phyloP scores from a whole-genome alignment of 2,797 vertebrate species.

The Manis javanica region DNA sequence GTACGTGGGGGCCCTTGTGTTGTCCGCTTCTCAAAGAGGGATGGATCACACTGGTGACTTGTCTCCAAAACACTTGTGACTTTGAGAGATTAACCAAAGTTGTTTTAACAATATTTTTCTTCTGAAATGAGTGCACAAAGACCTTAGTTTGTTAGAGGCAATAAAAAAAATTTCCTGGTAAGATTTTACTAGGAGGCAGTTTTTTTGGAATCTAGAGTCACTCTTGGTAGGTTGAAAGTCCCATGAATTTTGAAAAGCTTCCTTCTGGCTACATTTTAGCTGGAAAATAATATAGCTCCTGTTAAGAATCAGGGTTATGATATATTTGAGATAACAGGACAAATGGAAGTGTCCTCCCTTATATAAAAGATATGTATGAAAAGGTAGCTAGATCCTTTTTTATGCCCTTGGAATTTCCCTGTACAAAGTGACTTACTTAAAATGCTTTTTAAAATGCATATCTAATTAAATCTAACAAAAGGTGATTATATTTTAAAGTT shows the following conservation, averaged over 20 bases:
- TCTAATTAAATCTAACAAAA: conserved; percentile 35
- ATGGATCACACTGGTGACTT: background rate
- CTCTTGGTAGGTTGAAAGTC: background rate
- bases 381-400: background rate
- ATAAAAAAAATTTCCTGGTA: background rate
- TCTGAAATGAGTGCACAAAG: background rate
- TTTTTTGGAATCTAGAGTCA: background rate
- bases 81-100: background rate
- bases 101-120: background rate
- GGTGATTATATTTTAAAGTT: background rate
- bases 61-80: background rate
- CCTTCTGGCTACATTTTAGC: background rate
- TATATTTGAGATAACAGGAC: background rate
- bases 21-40: background rate
- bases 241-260: background rate
- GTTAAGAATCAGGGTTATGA: background rate
- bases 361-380: background rate
- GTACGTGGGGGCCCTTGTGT: conserved; percentile 84
- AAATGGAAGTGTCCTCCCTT: background rate
- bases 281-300: background rate
- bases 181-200: background rate
- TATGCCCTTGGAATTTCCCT: background rate
- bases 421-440: background rate
- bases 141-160: background rate
- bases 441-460: background rate